Percentiles rank a stretch among this genome's conserved stretches.
These are phyloP conservation scores for Notarius lentiginosus DNA, from an alignment of 2,113 vertebrate species.

Conservation along the genomic window DNA sequence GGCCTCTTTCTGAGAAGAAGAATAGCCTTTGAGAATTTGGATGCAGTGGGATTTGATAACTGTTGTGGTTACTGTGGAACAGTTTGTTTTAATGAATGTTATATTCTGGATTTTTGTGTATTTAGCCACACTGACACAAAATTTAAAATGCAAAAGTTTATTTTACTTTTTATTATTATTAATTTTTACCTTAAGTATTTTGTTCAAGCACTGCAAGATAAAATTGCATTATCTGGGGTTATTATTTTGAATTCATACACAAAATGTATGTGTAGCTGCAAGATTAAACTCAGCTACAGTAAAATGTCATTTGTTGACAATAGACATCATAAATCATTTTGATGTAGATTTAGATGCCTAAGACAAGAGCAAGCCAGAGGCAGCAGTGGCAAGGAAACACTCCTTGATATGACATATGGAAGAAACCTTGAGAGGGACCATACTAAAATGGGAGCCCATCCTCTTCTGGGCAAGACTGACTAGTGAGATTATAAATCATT, in stretches of 20 bases:
- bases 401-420: not conserved
- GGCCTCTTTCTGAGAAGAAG: conserved; percentile 5
- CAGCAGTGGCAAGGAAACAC: not conserved
- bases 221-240: not conserved
- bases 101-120: not conserved
- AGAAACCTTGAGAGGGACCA: not conserved
- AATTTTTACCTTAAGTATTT: not conserved
- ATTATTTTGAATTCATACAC: not conserved
- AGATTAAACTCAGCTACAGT: not conserved
- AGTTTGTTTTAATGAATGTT: not conserved
- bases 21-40: conserved; percentile 19
- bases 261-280: not conserved
- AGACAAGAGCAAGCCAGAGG: not conserved
- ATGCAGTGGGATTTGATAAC: not conserved
- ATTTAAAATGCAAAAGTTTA: not conserved
- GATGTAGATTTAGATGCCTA: not conserved
- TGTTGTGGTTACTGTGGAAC: not conserved
- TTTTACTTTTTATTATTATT: not conserved
- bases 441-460: not conserved
- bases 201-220: not conserved
- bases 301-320: not conserved
- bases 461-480: not conserved
- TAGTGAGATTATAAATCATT: not conserved
- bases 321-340: not conserved
- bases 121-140: not conserved